A percentile compares a stretch with the other conserved stretches of the same genome.
Conservation (phyloP, 2,797 vertebrate species). For the Neopelma chrysocephalum region DNA sequence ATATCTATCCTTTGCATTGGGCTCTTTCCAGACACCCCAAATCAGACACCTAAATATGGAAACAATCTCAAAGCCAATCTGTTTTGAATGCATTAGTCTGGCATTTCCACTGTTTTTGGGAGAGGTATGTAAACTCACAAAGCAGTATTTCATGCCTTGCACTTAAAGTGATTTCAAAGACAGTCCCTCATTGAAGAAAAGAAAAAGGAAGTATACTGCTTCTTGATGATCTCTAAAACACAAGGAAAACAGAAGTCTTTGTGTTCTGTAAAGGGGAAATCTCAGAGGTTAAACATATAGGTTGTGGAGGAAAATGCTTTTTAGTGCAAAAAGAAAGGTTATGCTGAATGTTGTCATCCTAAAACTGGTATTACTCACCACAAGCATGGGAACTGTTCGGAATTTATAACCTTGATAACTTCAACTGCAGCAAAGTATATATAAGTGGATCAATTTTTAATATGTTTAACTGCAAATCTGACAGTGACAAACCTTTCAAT, state of each 20-base stretch:
- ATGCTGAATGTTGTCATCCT: not conserved
- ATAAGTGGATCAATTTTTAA: slow-evolving; percentile 28
- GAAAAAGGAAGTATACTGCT: not conserved
- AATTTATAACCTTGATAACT: slow-evolving; percentile 37
- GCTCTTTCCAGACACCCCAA: not conserved
- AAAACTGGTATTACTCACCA: not conserved
- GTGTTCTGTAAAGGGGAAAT: not conserved
- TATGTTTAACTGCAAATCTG: slow-evolving; percentile 32
- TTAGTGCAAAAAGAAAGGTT: not conserved
- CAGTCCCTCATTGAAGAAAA: not conserved
- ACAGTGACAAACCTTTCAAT: slow-evolving; percentile 32
- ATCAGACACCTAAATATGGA: not conserved
- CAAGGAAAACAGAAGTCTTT: not conserved
- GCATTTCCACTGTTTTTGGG: not conserved
- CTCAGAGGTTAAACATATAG: not conserved
- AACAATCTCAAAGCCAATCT: not conserved
- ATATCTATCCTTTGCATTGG: not conserved
- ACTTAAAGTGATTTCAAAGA: not conserved
- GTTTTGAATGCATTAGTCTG: not conserved
- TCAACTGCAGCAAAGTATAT: not conserved
- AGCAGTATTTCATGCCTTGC: not conserved
- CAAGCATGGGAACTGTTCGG: not conserved
- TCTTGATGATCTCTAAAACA: not conserved
- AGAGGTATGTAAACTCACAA: not conserved
- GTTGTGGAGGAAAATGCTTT: not conserved